These are phyloP conservation scores for Probaryconus sp. DNA, from an alignment of 1,140 invertebrate genomes.

Conservation along the genomic window DNA sequence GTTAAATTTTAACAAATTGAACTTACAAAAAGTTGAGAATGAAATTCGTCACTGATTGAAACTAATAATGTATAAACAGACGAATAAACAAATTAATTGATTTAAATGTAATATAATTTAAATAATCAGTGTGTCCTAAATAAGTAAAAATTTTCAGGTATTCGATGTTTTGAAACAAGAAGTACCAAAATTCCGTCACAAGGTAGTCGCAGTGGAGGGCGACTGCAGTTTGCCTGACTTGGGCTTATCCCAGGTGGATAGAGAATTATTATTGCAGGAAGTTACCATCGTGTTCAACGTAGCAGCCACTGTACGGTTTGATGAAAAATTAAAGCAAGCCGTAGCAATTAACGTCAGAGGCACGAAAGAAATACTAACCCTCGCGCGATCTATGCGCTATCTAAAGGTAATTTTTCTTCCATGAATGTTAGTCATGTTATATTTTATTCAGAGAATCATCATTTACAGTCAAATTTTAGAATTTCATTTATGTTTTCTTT, in stretches of 20 bases:
- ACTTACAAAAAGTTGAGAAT: too few species aligned
- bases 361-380: slow-evolving; percentile 80
- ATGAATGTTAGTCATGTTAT: slow-evolving; percentile 1
- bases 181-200: slow-evolving; percentile 75
- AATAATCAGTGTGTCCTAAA: too few species aligned
- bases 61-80: too few species aligned
- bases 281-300: slow-evolving; percentile 90
- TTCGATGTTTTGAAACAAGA: slow-evolving; percentile 70
- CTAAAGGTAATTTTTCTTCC: slow-evolving; percentile 81
- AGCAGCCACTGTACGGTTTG: slow-evolving; percentile 92
- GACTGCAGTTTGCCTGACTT: slow-evolving; percentile 82
- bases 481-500: slow-evolving; percentile 64
- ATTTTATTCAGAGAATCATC: too few species aligned
- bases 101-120: too few species aligned
- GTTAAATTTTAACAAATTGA: too few species aligned
- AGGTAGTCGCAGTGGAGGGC: slow-evolving; percentile 81
- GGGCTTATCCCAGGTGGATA: slow-evolving; percentile 80
- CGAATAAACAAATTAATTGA: too few species aligned
- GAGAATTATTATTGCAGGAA: slow-evolving; percentile 80
- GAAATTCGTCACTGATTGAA: too few species aligned
- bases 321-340: slow-evolving; percentile 86
- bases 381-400: slow-evolving; percentile 81
- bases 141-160: slow-evolving; percentile 69
- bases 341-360: slow-evolving; percentile 81
- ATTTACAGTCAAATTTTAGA: slow-evolving; percentile 66